Conservation (phyloP, 2,888 invertebrate genomes). For the Hedya salicella region DNA sequence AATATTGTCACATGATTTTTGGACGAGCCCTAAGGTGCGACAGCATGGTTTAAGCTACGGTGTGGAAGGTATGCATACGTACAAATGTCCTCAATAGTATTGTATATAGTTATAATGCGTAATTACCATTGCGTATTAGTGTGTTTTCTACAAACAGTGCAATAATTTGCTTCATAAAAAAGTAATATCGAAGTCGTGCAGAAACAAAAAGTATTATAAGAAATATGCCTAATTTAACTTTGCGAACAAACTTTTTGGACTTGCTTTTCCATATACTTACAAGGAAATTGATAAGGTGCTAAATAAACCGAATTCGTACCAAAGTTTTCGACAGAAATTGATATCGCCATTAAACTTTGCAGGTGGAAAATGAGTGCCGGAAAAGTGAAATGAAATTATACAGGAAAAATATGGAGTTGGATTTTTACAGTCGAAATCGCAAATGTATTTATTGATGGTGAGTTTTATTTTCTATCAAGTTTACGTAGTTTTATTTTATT, state of each 20-base stretch:
- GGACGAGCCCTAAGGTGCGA: too few species aligned
- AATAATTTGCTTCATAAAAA: background rate
- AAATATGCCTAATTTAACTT: conserved; percentile 12
- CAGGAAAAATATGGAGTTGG: background rate
- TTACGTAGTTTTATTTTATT: too few species aligned
- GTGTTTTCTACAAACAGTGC: too few species aligned
- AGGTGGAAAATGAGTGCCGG: background rate
- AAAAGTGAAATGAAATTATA: background rate
- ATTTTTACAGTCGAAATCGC: too few species aligned
- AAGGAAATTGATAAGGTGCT: background rate
- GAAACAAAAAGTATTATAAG: background rate
- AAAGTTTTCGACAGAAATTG: conserved; percentile 18
- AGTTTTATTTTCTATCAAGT: too few species aligned
- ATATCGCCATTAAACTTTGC: conserved; percentile 25
- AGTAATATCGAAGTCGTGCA: background rate
- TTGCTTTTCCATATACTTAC: background rate
- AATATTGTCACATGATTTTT: too few species aligned
- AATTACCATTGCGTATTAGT: too few species aligned
- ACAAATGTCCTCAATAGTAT: too few species aligned
- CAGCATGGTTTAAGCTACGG: too few species aligned
- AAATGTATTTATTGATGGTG: too few species aligned
- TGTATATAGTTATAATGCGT: too few species aligned
- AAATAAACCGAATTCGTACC: background rate
- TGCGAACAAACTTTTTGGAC: background rate
- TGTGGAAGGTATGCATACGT: too few species aligned